phyloP scores from a whole-genome alignment of 2,113 vertebrate species.

The Sinocyclocheilus anshuiensis region DNA sequence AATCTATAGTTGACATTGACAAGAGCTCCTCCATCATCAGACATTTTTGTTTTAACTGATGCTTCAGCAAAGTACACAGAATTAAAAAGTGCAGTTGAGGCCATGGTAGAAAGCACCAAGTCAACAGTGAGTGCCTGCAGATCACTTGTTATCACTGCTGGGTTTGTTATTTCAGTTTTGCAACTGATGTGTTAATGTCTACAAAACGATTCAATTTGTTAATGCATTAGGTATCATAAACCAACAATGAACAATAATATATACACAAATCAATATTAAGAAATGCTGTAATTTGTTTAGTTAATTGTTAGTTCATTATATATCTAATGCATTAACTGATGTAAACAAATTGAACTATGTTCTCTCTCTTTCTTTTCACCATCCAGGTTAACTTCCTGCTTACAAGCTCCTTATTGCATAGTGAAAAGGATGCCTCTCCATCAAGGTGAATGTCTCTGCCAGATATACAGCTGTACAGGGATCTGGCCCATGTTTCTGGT shows the following conservation, averaged over 20 bases:
- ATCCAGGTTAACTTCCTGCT: conserved; percentile 70
- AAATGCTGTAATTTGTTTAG: not conserved
- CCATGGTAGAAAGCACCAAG: conserved; percentile 65
- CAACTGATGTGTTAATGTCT: too few species aligned
- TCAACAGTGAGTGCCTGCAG: conserved; percentile 54
- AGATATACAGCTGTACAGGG: conserved; percentile 62
- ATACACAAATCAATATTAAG: too few species aligned
- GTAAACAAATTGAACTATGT: too few species aligned
- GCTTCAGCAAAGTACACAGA: conserved; percentile 63
- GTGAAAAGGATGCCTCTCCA: not conserved
- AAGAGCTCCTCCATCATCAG: conserved; percentile 56
- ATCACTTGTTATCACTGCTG: conserved; percentile 25
- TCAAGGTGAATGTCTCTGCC: not conserved
- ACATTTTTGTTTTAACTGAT: conserved; percentile 74
- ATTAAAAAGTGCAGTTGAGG: conserved; percentile 60
- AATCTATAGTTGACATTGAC: conserved; percentile 64
- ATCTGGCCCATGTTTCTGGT: conserved; percentile 68
- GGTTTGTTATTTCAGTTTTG: not conserved
- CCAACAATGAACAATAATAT: not conserved
- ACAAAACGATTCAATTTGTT: too few species aligned
- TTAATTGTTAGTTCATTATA: not conserved
- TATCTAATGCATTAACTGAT: too few species aligned
- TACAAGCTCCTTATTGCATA: conserved; percentile 39
- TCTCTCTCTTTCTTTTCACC: not conserved
- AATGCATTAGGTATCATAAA: too few species aligned